Evolutionary conservation across 1,140 invertebrate species (phyloP).

Genomic region (Drosophila ananassae): DNA sequence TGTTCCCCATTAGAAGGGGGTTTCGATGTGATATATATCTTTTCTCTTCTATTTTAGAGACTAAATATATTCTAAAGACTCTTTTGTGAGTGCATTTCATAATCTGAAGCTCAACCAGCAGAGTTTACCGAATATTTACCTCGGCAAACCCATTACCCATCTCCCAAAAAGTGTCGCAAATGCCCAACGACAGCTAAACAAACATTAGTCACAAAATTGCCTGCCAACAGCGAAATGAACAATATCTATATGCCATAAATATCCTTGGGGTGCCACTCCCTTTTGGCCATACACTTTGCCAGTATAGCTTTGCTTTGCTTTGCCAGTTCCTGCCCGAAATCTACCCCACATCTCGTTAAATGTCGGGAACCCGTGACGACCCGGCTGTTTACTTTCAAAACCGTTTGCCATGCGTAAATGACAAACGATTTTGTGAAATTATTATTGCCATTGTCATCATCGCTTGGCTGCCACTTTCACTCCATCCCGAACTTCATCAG

Average conservation of each 20-base stretch:
- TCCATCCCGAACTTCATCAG: constrained; percentile 13
- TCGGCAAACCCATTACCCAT: constrained; percentile 21
- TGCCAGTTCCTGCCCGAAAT: constrained; percentile 7
- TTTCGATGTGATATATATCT: not conserved
- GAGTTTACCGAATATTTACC: not conserved
- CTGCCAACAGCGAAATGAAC: constrained; percentile 78
- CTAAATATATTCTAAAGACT: not conserved
- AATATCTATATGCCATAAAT: constrained; percentile 78
- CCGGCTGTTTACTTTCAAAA: constrained; percentile 80
- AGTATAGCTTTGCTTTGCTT: not conserved
- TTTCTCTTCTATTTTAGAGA: not conserved
- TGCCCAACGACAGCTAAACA: constrained; percentile 79
- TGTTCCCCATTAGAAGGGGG: not conserved
- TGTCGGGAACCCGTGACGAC: constrained; percentile 65
- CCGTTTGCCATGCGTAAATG: constrained; percentile 82
- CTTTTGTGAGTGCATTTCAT: not conserved
- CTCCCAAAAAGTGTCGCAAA: constrained; percentile 50
- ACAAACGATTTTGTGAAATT: constrained; percentile 82
- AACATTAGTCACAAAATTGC: constrained; percentile 82
- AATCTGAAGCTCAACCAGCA: constrained; percentile 1
- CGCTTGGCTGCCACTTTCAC: constrained; percentile 43
- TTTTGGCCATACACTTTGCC: constrained; percentile 1
- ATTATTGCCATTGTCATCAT: constrained; percentile 80
- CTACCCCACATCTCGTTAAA: constrained; percentile 35
- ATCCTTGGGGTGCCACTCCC: constrained; percentile 53